phyloP scores from a whole-genome alignment of 1,140 invertebrate species.

The Solenopsis fugax region DNA sequence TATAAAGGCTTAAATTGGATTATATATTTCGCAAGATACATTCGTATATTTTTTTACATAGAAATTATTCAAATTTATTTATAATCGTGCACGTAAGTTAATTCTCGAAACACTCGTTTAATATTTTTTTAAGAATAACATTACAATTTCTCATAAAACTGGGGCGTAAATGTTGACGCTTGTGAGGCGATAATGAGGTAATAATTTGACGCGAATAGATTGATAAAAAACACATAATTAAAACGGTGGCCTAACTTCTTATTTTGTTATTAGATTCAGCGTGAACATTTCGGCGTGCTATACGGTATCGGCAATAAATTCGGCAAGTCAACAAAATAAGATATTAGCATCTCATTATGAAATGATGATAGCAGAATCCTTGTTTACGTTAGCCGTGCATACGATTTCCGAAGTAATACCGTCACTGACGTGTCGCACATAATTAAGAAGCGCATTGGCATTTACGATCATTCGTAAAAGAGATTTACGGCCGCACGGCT shows the following conservation, averaged over 20 bases:
- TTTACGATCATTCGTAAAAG: conserved; percentile 34
- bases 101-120: neutral
- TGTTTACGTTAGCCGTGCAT: neutral
- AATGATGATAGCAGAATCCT: neutral
- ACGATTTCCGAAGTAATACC: neutral
- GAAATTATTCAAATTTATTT: no score
- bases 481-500: conserved; percentile 22
- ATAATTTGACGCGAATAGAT: neutral
- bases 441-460: conserved; percentile 18
- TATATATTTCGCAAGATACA: neutral
- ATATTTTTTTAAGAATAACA: neutral
- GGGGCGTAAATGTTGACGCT: neutral
- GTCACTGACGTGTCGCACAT: neutral
- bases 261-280: neutral
- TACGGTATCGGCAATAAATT: conserved; percentile 15
- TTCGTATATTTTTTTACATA: neutral
- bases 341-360: conserved; percentile 33
- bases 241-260: neutral
- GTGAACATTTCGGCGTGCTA: neutral
- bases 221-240: no score
- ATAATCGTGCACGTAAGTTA: neutral
- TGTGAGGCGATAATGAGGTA: neutral
- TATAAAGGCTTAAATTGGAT: neutral
- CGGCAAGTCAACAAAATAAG: conserved; percentile 37
- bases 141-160: neutral